Evolutionary conservation across 2,797 vertebrate genomes (phyloP), one percentile per base, ranked within the genome.

Genomic region (Arctocebus calabarensis): DNA sequence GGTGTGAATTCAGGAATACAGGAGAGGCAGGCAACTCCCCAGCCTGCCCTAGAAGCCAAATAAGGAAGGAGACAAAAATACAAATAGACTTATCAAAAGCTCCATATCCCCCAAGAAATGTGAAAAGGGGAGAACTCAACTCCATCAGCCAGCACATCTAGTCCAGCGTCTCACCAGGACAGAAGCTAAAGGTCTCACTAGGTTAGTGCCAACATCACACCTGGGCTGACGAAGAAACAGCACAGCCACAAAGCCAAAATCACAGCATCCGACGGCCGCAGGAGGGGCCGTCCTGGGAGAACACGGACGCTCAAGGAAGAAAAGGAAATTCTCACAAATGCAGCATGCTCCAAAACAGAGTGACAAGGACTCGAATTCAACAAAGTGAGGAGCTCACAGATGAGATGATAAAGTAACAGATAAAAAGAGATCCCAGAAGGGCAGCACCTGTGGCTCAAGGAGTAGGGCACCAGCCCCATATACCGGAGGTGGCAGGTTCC

Each of bases 131-230:
- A 34, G 52, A 40, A 10, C 17, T 32, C 57, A 22, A 5, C 17
- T 12, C 16, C 27, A 8, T 79, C 12, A 57, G 1, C 2, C 25
- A 55, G n/a, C 45, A 71, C 2, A 0, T 19, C 16, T 8, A 9
- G 1, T 40, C n/a, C 9, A 89, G 32, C 7, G 37, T 61, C 8
- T 81, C 7, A 37, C 7, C 27, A 32, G 12, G 64, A 87, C 27
- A 75, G 3, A 45, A 40, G 1, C 32, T 32, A 25, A 32, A 84
- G 73, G 64, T 55, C 40, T 40, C 34, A 8, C 57, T 29, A 25
- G 1, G 1, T 48, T 73, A 40, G n/a, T 10, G 19, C 66, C 89
- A 57, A 45, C 5, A 16, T 20, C 22, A 52, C 5, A 2, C 9
- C 43, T 27, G 13, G 25, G 43, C 34, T 19, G 17, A 70, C 1